These are phyloP conservation scores for Serinus canaria DNA, from an alignment of 2,113 vertebrate species.

Conservation along the genomic window DNA sequence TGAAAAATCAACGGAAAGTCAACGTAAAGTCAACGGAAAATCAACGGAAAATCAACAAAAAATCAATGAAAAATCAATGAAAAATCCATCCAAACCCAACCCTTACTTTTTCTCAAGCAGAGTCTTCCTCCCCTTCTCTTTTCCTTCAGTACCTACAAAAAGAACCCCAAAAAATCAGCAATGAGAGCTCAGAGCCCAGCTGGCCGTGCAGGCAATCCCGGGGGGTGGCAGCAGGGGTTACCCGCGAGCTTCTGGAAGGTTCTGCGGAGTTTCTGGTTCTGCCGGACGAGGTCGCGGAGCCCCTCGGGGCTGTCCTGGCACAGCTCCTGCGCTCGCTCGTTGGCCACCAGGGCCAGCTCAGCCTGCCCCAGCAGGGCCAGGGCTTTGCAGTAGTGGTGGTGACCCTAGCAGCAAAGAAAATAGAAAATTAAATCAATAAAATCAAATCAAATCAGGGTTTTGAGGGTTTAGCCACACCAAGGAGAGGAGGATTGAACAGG, in stretches of 20 bases:
- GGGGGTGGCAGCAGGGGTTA: background rate
- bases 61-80: too few species aligned
- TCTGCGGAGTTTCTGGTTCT: constrained; percentile 68
- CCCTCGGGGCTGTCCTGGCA: constrained; percentile 75
- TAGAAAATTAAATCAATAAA: background rate
- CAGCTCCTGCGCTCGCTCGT: constrained; percentile 73
- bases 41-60: too few species aligned
- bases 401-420: constrained; percentile 76
- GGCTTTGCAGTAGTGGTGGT: constrained; percentile 91
- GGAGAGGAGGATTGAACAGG: background rate
- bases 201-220: too few species aligned
- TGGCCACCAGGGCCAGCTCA: constrained; percentile 79
- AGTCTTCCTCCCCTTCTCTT: constrained; percentile 16
- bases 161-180: background rate
- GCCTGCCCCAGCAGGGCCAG: constrained; percentile 78
- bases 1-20: accelerated
- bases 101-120: constrained; percentile 68
- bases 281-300: constrained; percentile 79
- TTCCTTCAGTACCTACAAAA: constrained; percentile 49
- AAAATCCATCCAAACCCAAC: background rate
- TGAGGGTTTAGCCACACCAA: background rate
- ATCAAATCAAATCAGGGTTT: background rate
- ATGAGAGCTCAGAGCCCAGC: too few species aligned
- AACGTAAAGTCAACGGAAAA: too few species aligned
- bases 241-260: constrained; percentile 62